Percentiles rank a stretch among this genome's conserved stretches.
Conservation (phyloP, 2,888 invertebrate genomes). For the Orthonychiurus folsomi region DNA sequence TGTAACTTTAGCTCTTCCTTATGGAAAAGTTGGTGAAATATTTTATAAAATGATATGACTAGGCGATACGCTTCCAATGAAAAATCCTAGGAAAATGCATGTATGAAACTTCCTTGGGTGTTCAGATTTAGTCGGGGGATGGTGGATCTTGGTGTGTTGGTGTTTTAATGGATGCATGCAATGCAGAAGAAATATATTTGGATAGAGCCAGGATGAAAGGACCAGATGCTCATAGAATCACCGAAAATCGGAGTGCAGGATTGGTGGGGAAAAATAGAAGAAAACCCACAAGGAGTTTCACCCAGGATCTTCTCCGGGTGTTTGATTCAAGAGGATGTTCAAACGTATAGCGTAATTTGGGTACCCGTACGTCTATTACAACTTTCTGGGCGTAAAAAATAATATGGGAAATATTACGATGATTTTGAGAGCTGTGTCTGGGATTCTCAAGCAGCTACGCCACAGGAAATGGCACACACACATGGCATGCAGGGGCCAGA, state of each 20-base stretch:
- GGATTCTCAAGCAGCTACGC: too few relatives aligned
- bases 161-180: not conserved
- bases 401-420: too few relatives aligned
- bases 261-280: slow-evolving; percentile 17
- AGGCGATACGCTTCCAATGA: not conserved
- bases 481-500: too few relatives aligned
- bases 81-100: not conserved
- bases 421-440: too few relatives aligned
- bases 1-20: too few relatives aligned
- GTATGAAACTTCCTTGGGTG: too few relatives aligned
- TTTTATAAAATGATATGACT: not conserved
- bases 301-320: not conserved
- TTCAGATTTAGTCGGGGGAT: not conserved
- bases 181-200: not conserved
- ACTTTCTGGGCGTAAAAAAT: too few relatives aligned
- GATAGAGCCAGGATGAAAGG: slow-evolving; percentile 11
- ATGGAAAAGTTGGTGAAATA: too few relatives aligned
- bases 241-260: slow-evolving; percentile 27
- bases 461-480: too few relatives aligned
- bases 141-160: not conserved
- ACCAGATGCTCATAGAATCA: slow-evolving; percentile 34
- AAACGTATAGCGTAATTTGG: not conserved
- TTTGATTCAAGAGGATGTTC: not conserved
- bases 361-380: too few relatives aligned
- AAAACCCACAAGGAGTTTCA: not conserved